Conservation (phyloP, 2,113 vertebrate species). For the Oryctolagus cuniculus region mOryCun1.1 NC_091433.1:153185501-153186000, state of each 20-base stretch:
- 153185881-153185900: not conserved
- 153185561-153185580: not conserved
- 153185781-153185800: not conserved
- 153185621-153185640: not conserved
- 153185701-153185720: not conserved
- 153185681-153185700: not conserved
- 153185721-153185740: not conserved
- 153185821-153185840: not conserved
- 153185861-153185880: not conserved
- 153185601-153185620: not conserved
- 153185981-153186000: too few relatives aligned
- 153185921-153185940: not conserved
- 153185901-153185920: constrained; percentile 4
- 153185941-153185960: fast-evolving
- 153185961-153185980: too few relatives aligned
- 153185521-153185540: not conserved
- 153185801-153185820: not conserved
- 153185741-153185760: not conserved
- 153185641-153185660: not conserved
- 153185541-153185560: not conserved
- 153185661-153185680: not conserved
- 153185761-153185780: not conserved
- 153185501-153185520: not conserved
- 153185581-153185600: not conserved
- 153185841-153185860: not conserved